Conservation (phyloP, 1,140 invertebrate species). For the Drosophila pruinosa region DNA sequence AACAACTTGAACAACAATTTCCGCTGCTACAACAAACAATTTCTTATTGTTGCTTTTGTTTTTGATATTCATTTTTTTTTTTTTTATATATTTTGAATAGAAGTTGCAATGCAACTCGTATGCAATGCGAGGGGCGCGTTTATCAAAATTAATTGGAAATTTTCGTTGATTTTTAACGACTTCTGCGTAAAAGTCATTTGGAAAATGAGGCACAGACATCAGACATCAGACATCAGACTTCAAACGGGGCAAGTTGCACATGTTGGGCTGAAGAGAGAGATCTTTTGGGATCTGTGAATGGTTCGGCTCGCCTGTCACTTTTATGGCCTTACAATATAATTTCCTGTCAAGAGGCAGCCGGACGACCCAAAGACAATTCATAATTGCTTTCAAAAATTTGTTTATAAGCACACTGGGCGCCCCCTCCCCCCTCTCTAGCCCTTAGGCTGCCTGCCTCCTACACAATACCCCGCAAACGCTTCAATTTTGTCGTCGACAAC, state of each 20-base stretch:
- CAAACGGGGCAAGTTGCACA: slow-evolving; percentile 64
- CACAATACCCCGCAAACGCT: not conserved
- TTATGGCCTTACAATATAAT: slow-evolving; percentile 76
- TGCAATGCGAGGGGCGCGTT: slow-evolving; percentile 49
- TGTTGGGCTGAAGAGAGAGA: slow-evolving; percentile 50
- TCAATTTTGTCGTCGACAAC: slow-evolving; percentile 40
- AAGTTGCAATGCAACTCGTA: slow-evolving; percentile 23
- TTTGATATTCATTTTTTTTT: slow-evolving; percentile 8
- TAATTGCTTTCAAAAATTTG: slow-evolving; percentile 76
- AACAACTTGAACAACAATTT: slow-evolving; percentile 56
- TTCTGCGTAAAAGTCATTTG: slow-evolving; percentile 79
- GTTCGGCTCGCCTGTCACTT: slow-evolving; percentile 58
- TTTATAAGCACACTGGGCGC: slow-evolving; percentile 47
- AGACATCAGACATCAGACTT: slow-evolving; percentile 34
- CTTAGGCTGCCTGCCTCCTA: not conserved
- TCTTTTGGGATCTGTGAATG: slow-evolving; percentile 30
- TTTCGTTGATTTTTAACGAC: slow-evolving; percentile 81
- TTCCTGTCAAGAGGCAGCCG: slow-evolving; percentile 61
- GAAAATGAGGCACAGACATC: slow-evolving; percentile 43
- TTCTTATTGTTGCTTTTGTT: slow-evolving; percentile 13
- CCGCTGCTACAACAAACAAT: slow-evolving; percentile 45
- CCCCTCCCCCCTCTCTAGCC: not conserved
- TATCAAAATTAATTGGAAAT: slow-evolving; percentile 82
- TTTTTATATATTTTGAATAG: slow-evolving; percentile 19
- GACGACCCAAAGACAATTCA: slow-evolving; percentile 69